Evolutionary conservation across 1,140 invertebrate species (phyloP).

Genomic region (Neocloeon triangulifer): DNA sequence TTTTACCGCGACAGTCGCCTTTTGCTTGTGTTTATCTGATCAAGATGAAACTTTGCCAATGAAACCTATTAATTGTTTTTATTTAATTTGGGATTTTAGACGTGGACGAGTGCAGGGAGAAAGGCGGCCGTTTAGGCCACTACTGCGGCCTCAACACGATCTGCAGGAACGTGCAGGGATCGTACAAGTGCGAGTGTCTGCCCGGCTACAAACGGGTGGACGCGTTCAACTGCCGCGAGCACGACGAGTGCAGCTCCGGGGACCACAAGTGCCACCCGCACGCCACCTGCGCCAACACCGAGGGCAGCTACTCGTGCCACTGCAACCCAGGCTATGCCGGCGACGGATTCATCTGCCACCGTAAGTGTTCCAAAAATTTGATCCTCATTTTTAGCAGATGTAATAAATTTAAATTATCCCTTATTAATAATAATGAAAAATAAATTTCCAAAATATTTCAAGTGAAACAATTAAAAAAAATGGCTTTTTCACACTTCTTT

Average conservation of each 20-base stretch:
- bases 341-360: conserved; percentile 56
- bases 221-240: conserved; percentile 57
- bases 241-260: conserved; percentile 49
- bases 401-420: too few relatives aligned
- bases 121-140: conserved; percentile 49
- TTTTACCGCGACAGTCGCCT: too few relatives aligned
- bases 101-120: conserved; percentile 54
- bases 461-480: too few relatives aligned
- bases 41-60: neutral
- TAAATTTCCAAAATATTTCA: too few relatives aligned
- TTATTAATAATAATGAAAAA: too few relatives aligned
- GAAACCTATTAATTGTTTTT: neutral
- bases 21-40: too few relatives aligned
- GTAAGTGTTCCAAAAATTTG: too few relatives aligned
- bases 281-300: conserved; percentile 65
- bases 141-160: conserved; percentile 57
- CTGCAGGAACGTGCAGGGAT: conserved; percentile 56
- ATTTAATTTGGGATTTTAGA: conserved; percentile 25
- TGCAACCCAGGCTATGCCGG: conserved; percentile 64
- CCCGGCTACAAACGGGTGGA: conserved; percentile 53
- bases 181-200: conserved; percentile 60
- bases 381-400: too few relatives aligned
- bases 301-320: conserved; percentile 60
- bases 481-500: too few relatives aligned
- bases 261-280: conserved; percentile 49